Conservation (phyloP, 2,113 vertebrate species). For the Menidia beryllina region DNA sequence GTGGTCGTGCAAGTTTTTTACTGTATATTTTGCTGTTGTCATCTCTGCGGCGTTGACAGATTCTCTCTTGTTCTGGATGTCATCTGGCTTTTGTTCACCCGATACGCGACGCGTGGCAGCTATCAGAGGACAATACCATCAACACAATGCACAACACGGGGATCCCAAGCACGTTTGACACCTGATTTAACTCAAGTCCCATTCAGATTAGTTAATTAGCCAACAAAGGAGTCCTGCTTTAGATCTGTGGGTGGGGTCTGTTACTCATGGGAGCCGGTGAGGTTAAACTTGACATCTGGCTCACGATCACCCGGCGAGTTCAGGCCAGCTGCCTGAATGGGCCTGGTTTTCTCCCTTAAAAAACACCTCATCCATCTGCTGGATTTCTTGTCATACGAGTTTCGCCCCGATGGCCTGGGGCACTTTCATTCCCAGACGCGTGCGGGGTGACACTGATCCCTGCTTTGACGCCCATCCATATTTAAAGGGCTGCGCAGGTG, state of each 20-base stretch:
- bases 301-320: conserved; percentile 61
- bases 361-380: conserved; percentile 81
- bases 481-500: conserved; percentile 79
- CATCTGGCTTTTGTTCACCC: conserved; percentile 80
- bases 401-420: conserved; percentile 64
- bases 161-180: conserved; percentile 75
- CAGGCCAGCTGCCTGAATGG: conserved; percentile 70
- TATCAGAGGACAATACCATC: conserved; percentile 76
- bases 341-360: conserved; percentile 61
- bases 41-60: conserved; percentile 33
- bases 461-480: conserved; percentile 80
- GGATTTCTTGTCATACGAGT: conserved; percentile 71
- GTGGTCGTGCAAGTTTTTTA: not conserved
- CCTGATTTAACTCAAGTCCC: conserved; percentile 79
- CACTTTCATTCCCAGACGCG: conserved; percentile 66
- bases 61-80: conserved; percentile 61
- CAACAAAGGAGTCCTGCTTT: conserved; percentile 50
- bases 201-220: conserved; percentile 70
- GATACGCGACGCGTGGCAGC: conserved; percentile 81
- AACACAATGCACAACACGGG: conserved; percentile 62
- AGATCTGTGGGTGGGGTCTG: conserved; percentile 44
- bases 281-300: conserved; percentile 78
- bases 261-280: conserved; percentile 56
- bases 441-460: conserved; percentile 80
- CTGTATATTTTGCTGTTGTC: conserved; percentile 2